phyloP scores from a whole-genome alignment of 1,140 invertebrate genomes.

The Magallana ariakensis region DNA sequence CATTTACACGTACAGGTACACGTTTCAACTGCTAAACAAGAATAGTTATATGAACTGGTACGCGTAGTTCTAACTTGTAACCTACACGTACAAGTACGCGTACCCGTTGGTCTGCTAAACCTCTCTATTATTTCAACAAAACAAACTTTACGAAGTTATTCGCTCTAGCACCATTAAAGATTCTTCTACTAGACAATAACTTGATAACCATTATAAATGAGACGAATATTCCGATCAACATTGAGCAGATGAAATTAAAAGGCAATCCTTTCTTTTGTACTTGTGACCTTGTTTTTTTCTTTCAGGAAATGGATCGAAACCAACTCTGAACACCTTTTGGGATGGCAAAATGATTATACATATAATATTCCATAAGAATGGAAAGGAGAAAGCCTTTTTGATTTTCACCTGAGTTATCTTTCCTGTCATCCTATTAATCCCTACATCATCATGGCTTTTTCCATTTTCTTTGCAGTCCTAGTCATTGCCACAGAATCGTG shows the following conservation, averaged over 20 bases:
- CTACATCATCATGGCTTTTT: not conserved
- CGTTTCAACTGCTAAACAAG: too few relatives aligned
- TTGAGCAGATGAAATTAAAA: not conserved
- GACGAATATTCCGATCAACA: not conserved
- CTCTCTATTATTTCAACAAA: too few relatives aligned
- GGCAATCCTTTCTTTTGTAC: constrained; percentile 46
- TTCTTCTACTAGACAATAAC: not conserved
- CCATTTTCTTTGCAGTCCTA: not conserved
- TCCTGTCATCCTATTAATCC: constrained; percentile 29
- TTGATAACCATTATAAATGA: constrained; percentile 24
- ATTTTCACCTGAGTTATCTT: constrained; percentile 18
- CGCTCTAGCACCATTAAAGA: too few relatives aligned
- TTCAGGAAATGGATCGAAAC: constrained; percentile 18
- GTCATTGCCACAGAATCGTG: not conserved
- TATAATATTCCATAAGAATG: not conserved
- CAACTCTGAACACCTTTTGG: too few relatives aligned
- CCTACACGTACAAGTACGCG: too few relatives aligned
- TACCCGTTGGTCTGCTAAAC: too few relatives aligned
- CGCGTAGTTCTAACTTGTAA: too few relatives aligned
- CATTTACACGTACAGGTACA: too few relatives aligned
- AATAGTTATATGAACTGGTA: too few relatives aligned
- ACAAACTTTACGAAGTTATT: too few relatives aligned
- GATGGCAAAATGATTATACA: constrained; percentile 25
- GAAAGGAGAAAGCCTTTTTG: not conserved
- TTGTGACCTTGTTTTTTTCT: constrained; percentile 42